Evolutionary conservation across 2,797 vertebrate genomes (phyloP).

Genomic region (Poecilia picta): DNA sequence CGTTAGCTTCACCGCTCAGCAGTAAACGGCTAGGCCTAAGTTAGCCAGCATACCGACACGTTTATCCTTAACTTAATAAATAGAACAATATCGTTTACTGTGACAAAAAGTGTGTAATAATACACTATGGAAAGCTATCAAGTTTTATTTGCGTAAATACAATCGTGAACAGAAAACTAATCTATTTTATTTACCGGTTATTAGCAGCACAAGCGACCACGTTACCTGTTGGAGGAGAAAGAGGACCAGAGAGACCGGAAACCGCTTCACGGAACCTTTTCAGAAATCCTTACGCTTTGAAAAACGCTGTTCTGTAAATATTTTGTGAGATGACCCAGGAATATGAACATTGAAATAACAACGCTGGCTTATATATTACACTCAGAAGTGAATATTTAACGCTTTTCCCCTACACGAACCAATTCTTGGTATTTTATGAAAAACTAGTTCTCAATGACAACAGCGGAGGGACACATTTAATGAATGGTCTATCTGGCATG

Average conservation of each 20-base stretch:
- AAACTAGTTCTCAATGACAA: slow-evolving; percentile 41
- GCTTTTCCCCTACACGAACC: fast-evolving
- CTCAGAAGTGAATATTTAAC: fast-evolving
- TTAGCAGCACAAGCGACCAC: slow-evolving; percentile 70
- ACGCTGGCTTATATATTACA: neutral
- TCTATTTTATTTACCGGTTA: slow-evolving; percentile 22
- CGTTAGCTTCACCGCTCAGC: slow-evolving; percentile 28
- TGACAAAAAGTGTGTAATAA: fast-evolving
- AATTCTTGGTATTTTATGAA: neutral
- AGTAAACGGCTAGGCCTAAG: slow-evolving; percentile 44
- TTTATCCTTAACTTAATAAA: neutral
- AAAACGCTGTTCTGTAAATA: fast-evolving
- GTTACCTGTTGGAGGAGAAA: slow-evolving; percentile 85
- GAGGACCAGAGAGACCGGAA: slow-evolving; percentile 78
- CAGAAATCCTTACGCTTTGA: slow-evolving; percentile 60
- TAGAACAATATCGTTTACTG: fast-evolving
- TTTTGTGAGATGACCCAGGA: fast-evolving
- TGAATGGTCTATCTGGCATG: fast-evolving
- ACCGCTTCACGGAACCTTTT: slow-evolving; percentile 56
- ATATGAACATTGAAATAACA: fast-evolving
- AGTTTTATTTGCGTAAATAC: neutral
- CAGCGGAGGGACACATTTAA: slow-evolving; percentile 54
- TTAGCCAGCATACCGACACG: neutral
- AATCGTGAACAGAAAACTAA: fast-evolving
- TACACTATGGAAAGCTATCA: fast-evolving